Evolutionary conservation across 1,140 invertebrate species (phyloP), one percentile per base, ranked within the genome.

Genomic region (Hyles vespertilio): DNA sequence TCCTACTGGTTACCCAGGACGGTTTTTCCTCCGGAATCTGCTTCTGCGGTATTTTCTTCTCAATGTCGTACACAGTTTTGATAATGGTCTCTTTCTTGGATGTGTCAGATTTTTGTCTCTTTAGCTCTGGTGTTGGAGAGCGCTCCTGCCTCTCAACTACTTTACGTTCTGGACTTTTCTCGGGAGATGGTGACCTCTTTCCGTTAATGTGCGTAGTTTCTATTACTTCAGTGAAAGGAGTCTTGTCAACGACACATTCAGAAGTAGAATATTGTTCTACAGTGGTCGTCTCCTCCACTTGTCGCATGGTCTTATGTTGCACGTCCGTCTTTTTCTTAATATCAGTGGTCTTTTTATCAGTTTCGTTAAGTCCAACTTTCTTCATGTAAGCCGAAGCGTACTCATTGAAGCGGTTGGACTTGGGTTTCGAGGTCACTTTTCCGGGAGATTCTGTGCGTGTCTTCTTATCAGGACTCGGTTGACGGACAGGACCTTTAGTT

Each of bases 1-100:
- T 91, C 62, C 91, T 90, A 67, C 87, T 91, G 9, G 89, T 91
- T 51, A 90, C 87, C 91, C 91, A 92, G 33, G 91, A 91, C 9
- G 91, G 91, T 58, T 91, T 91, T 50, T 74, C 81, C 22, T 84
- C 90, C 47, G 76, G 77, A 49, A 61, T 55, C 5, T 63, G 68
- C 49, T 84, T 85, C 46, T 67, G 60, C 4, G 73, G 69, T 44
- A 77, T 68, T 46, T 83, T 87, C 60, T 86, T 87, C n/a, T 80
- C 79, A 11, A 81, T 69, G 46, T 85, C 77, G 40, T 66, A 69
- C 7, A 76, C 68, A 6, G 77, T 80, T 69, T 84, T 82, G 3
- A 78, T 80, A 32, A 72, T 83, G n/a, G 76, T 77, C 68, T 83
- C 82, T 55, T 81, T 84, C 61, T 69, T 81, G 10, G 46, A 60